Evolutionary conservation across 2,797 vertebrate genomes (phyloP), one percentile per base, ranked within the genome.

Genomic region (Oreortyx pictus): DNA sequence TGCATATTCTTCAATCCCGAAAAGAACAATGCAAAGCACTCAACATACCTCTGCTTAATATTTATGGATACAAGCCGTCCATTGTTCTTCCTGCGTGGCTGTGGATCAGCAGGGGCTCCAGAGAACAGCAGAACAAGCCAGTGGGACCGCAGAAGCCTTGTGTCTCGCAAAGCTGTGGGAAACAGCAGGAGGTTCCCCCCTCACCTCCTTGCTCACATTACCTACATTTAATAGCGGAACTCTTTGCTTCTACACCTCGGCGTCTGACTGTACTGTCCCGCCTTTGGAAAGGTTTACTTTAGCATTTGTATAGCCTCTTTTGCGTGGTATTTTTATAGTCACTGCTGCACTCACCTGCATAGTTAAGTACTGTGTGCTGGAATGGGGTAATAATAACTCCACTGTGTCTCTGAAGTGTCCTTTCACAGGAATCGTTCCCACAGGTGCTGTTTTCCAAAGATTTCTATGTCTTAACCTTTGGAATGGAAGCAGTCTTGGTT

Each of bases 1-100:
- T 33, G 92, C 71, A 86, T 89, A 84, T 49, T 82, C 47, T 52
- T 76, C 6, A 57, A 50, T 86, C 80, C 80, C 5, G 0, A 84
- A 60, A 61, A 93, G 77, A 91, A 95, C 89, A 92, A 89, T 76
- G 46, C 41, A 78, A 47, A 19, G 71, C 80, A 88, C 86, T 94
- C 95, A 94, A 79, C 81, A 71, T 94, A 82, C 64, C 86, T 93
- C 74, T 84, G 77, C 71, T 94, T 92, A 82, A 79, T 93, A 86
- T 88, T 93, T 90, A 93, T 86, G 94, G 86, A 91, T 74, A 52
- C 60, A 60, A 93, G 88, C 91, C 83, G 89, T n/a, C 41, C 88
- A 82, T 91, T 95, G 92, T 92, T 92, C 91, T 93, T 76, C 35
- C 77, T 67, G 11, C 71, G 43, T 60, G 85, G 59, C 59, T 68